These are phyloP conservation scores for Embidobia sp. DNA, from an alignment of 2,888 invertebrate genomes.

Conservation along the genomic window DNA sequence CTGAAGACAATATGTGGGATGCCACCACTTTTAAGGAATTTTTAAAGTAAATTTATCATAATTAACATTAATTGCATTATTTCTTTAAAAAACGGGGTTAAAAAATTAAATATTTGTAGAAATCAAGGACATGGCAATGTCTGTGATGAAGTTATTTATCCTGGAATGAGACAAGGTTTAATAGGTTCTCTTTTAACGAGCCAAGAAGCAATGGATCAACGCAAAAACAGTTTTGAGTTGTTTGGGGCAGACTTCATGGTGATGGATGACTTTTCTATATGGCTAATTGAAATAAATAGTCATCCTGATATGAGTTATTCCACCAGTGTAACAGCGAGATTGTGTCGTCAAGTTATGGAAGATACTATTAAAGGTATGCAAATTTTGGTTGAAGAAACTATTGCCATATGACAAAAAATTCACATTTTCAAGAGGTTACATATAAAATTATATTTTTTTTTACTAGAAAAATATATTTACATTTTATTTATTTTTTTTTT, in stretches of 20 bases:
- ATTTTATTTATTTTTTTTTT: no score
- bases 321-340: conserved; percentile 92
- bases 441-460: no score
- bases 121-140: conserved; percentile 88
- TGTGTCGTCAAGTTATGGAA: conserved; percentile 94
- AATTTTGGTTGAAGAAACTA: no score
- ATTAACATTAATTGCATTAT: not conserved
- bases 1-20: conserved; percentile 98
- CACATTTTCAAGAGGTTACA: no score
- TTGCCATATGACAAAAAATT: no score
- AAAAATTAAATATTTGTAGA: conserved; percentile 78
- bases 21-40: conserved; percentile 88
- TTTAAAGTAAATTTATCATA: conserved; percentile 75
- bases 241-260: conserved; percentile 98
- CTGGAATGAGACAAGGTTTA: conserved; percentile 91
- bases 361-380: conserved; percentile 97
- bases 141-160: conserved; percentile 93
- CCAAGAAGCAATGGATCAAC: conserved; percentile 91
- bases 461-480: no score
- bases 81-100: no score
- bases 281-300: conserved; percentile 97
- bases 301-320: conserved; percentile 96
- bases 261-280: conserved; percentile 92
- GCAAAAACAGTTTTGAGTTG: conserved; percentile 93
- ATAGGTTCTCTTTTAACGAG: conserved; percentile 92